Evolutionary conservation across 2,797 vertebrate species (phyloP).

Genomic region (Gambusia yucatana): DNA sequence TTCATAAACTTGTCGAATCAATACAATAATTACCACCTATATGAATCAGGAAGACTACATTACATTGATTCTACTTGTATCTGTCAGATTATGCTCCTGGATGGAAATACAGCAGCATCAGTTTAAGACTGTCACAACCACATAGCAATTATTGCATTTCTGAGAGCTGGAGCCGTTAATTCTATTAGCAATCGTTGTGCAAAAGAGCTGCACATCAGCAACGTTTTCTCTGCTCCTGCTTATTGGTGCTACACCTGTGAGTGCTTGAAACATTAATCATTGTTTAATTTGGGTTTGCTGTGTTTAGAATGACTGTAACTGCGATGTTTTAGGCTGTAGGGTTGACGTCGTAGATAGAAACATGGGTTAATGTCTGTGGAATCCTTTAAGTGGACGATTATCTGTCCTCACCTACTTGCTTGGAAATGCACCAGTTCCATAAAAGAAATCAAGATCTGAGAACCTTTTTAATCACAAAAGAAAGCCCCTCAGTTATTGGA

Average conservation of each 20-base stretch:
- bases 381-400: background rate
- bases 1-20: slow-evolving; percentile 23
- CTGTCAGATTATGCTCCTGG: slow-evolving; percentile 23
- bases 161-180: slow-evolving; percentile 29
- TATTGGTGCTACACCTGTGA: slow-evolving; percentile 29
- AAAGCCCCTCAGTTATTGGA: background rate
- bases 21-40: slow-evolving; percentile 26
- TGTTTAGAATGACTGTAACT: slow-evolving; percentile 44
- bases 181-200: slow-evolving; percentile 38
- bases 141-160: slow-evolving; percentile 33
- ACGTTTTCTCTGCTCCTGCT: slow-evolving; percentile 36
- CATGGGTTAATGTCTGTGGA: slow-evolving; percentile 39
- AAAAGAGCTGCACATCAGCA: slow-evolving; percentile 43
- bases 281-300: slow-evolving; percentile 60
- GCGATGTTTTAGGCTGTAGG: slow-evolving; percentile 33
- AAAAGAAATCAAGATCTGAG: background rate
- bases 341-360: slow-evolving; percentile 48
- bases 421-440: background rate
- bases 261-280: slow-evolving; percentile 59
- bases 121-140: slow-evolving; percentile 27
- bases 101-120: slow-evolving; percentile 22
- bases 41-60: slow-evolving; percentile 31
- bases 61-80: slow-evolving; percentile 27
- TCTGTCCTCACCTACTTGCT: background rate
- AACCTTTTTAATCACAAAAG: background rate